Evolutionary conservation across 2,797 vertebrate genomes (phyloP).

Genomic region (Ataeniobius toweri): DNA sequence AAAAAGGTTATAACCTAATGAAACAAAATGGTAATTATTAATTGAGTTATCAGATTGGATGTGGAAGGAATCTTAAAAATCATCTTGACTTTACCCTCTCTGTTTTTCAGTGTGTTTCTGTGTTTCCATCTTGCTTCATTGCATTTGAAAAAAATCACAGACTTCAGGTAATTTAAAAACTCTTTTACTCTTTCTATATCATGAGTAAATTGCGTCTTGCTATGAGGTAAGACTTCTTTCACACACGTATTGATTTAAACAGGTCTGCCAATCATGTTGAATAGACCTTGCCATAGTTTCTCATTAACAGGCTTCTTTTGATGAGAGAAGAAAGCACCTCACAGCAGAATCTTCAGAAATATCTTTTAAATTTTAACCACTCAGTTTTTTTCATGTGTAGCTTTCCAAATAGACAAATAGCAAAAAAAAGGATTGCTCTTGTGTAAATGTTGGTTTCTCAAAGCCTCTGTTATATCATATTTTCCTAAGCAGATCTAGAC

Average conservation of each 20-base stretch:
- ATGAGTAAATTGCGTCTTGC: conserved; percentile 28
- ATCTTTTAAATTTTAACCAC: conserved; percentile 43
- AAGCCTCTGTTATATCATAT: conserved; percentile 53
- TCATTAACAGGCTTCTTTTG: conserved; percentile 66
- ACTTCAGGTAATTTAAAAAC: conserved; percentile 25
- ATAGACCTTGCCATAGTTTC: conserved; percentile 66
- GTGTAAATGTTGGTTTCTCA: conserved; percentile 34
- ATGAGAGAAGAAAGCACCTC: conserved; percentile 50
- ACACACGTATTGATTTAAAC: conserved; percentile 67
- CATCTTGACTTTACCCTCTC: not conserved
- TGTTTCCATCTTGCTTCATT: conserved; percentile 20
- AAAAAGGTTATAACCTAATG: not conserved
- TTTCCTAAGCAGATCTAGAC: conserved; percentile 44
- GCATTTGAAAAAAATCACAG: conserved; percentile 5
- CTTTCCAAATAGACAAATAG: conserved; percentile 17
- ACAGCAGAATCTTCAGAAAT: conserved; percentile 49
- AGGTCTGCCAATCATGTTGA: conserved; percentile 62
- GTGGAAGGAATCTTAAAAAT: not conserved
- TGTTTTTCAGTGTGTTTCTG: conserved; percentile 13
- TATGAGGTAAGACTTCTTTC: conserved; percentile 50
- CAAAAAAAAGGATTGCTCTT: conserved; percentile 30
- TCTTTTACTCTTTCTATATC: conserved; percentile 25
- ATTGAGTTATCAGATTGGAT: not conserved
- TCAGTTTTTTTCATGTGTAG: conserved; percentile 35
- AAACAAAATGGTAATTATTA: conserved; percentile 4